A percentile compares a stretch with the other conserved stretches of the same genome.
These are phyloP conservation scores for Carettochelys insculpta DNA, from an alignment of 2,113 vertebrate species.

Conservation along the genomic window DNA sequence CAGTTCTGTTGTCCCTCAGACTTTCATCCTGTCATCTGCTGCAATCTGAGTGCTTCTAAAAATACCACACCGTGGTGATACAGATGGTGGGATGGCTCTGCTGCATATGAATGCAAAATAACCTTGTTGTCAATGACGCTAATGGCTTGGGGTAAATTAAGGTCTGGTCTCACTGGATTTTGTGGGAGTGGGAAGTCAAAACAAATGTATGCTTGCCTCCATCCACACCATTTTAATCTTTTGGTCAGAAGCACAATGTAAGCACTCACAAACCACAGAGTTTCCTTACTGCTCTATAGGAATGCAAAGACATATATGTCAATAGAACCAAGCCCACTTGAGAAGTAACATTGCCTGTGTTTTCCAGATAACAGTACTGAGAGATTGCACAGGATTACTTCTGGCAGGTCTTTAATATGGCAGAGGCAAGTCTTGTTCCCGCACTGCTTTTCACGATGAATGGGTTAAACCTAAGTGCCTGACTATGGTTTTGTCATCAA, in stretches of 20 bases:
- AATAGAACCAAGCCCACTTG: background rate
- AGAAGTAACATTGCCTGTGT: background rate
- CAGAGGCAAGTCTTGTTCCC: slow-evolving; percentile 14
- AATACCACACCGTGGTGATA: background rate
- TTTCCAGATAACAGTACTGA: background rate
- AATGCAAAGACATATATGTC: background rate
- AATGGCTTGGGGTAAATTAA: background rate
- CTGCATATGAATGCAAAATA: background rate
- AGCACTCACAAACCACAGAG: background rate
- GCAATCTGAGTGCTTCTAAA: background rate
- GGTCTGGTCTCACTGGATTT: background rate
- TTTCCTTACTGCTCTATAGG: background rate
- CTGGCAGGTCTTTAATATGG: background rate
- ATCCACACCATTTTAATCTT: background rate
- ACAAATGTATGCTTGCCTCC: background rate
- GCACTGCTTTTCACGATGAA: background rate
- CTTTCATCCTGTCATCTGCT: background rate
- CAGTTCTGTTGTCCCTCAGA: background rate
- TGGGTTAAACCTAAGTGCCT: slow-evolving; percentile 9
- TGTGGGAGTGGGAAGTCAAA: background rate
- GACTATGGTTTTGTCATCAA: background rate
- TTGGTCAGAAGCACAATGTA: background rate
- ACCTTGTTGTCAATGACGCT: background rate
- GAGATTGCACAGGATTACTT: background rate
- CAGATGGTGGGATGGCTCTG: background rate